Base-by-base conservation (phyloP, 2,797 vertebrate genomes). In the Epinephelus awoara region DNA sequence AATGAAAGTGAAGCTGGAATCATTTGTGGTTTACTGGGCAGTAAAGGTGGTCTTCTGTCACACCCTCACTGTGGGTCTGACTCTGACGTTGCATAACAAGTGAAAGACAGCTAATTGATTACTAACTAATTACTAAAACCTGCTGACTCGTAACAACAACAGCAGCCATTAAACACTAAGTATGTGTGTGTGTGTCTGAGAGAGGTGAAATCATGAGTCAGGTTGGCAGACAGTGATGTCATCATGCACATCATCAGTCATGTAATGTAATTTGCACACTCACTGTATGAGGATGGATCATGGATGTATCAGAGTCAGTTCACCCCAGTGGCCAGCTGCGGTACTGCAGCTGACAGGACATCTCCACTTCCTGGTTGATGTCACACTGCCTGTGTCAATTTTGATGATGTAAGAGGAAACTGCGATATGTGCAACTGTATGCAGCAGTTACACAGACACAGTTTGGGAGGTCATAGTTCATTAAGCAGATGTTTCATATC, bases 181-280 rank as follows among this genome's bases (percentile, higher is more conserved):
- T n/a, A 40, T 40, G 29, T 17, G 47, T 34, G 47, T 34, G 38
- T 68, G 47, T 74, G 62, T 66, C 65, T 52, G 52, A n/a, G 7
- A 23, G 61, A 42, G 56, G 23, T 61, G 55, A 75, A 44, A n/a
- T 29, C 62, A 38, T 58, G 49, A 77, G 50, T 75, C 80, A 67
- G 61, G 34, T 4, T 25, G 40, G 52, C 81, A 87, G 88, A 88
- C 81, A 4, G 34, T 74, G 84, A 89, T 82, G 80, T 72, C 82
- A 73, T 67, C 70, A 25, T 19, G 54, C 62, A 59, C 72, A 69
- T 79, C 79, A 72, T 9, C 17, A 10, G 21, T 75, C 58, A 67
- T 61, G 77, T 84, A 75, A 79, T 49, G 7, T 23, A 49, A 75
- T 54, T 4, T 75, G 82, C 71, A 74, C 34, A 21, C n/a, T 83